A percentile compares a stretch with the other conserved stretches of the same genome.
Evolutionary conservation across 2,888 invertebrate species (phyloP).

Genomic region (Chymomyza fuscimana): DNA sequence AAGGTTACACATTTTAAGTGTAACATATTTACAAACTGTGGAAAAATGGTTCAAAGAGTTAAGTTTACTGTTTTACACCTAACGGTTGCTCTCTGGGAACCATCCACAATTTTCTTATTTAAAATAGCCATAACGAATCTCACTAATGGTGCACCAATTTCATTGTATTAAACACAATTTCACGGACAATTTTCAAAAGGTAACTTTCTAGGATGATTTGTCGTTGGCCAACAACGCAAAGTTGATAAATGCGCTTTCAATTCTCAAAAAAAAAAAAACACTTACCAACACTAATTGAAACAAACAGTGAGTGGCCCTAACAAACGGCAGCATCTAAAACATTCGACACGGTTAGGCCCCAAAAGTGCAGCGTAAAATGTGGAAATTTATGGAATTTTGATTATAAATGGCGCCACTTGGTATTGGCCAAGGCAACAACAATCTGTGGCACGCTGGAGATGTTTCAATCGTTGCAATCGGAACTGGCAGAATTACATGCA

Average conservation of each 20-base stretch:
- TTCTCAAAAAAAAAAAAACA: background rate
- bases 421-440: background rate
- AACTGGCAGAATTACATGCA: conserved; percentile 55
- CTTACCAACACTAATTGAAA: conserved; percentile 18
- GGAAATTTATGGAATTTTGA: conserved; percentile 62
- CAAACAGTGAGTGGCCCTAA: background rate
- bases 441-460: conserved; percentile 28
- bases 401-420: conserved; percentile 39
- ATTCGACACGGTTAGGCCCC: conserved; percentile 31
- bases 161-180: background rate
- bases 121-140: background rate
- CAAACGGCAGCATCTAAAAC: background rate
- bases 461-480: conserved; percentile 33
- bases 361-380: conserved; percentile 42
- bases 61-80: no score
- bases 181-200: background rate
- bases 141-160: background rate
- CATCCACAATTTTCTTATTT: background rate
- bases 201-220: background rate
- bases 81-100: background rate
- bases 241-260: background rate
- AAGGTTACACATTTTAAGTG: no score
- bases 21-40: no score
- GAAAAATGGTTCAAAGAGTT: no score
- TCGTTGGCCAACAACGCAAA: background rate